Base-by-base conservation (phyloP, 2,113 vertebrate species). In the Mystacornis crossleyi region DNA sequence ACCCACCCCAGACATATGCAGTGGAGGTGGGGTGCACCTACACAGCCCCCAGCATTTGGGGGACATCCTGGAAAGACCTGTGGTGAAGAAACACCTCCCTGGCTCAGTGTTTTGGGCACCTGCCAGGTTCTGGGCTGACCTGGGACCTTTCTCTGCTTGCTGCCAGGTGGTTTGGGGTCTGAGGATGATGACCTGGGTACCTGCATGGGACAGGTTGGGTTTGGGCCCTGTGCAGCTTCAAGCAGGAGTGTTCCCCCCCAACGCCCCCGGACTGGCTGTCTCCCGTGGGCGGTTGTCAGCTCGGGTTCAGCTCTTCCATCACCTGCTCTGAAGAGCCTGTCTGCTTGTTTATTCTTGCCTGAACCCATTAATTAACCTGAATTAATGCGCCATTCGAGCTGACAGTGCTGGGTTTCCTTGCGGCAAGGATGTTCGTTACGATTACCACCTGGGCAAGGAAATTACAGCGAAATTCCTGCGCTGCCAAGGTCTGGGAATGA, bases 261-360 rank as follows among this genome's bases (percentile, higher is more conserved):
- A 20, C 71, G 73, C 29, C 31, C 53, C 11, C 18, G 9, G 18
- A 33, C 5, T 13, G 1, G 48, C 45, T 1, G 0, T 31, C 58
- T 69, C 88, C 94, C 14, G 0, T 14, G 20, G 91, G 95, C 19
- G 1, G 25, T 7, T 97, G 95, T 95, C 93, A 92, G 67, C 62
- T 80, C 0, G 0, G 34, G 67, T 91, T 94, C 66, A 50, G 19
- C 45, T 96, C 90, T 88, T 40, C 45, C 36, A 12, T 48, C 9
- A 6, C 50, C 47, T 66, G 79, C 74, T 93, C 64, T 3, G 2
- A 70, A 92, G 61, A 86, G 86, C 10, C 79, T 70, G 73, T 57
- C 84, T 84, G 75, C 90, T 77, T 94, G 85, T 90, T 93, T 90
- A 33, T 55, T 95, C 95, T 93, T 93, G 90, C 81, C 81, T 74